Base-by-base conservation (phyloP, 2,113 vertebrate species). In the Harpagus bidentatus region DNA sequence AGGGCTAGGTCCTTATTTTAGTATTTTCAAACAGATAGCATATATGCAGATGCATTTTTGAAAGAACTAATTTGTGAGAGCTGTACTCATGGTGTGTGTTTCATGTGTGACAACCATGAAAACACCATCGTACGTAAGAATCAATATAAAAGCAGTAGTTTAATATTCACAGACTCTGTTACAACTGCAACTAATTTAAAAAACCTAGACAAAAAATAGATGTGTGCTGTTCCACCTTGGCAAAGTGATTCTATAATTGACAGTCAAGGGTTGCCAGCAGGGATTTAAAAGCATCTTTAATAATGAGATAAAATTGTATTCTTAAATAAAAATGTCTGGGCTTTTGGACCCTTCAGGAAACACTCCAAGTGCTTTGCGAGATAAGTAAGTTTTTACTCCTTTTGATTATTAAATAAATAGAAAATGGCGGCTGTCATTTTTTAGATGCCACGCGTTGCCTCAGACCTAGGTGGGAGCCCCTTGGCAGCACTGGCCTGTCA, bases 211-310 rank as follows among this genome's bases (percentile, higher is more conserved):
- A 32, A 73, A 76, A 74, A 32, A 12, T 2, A n/a, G 7, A 2
- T 20, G 12, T 21, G 21, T 53, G 16, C 47, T 86, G 14, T 71
- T 88, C 42, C 38, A 77, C 16, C 42, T 45, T 25, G 50, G 42
- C 47, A 76, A 31, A 29, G 6, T 12, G 8, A 7, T 69, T 82
- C 52, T 72, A 0, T 43, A 77, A 71, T 18, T 66, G 25, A 61
- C 45, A 56, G 31, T 45, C 26, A 86, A 34, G 47, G 19, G 52
- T 69, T 88, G 25, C 40, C 62, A 69, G 38, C 69, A 61, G 16
- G 70, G 48, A 91, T 94, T 81, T 83, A 43, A 83, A 95, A 88
- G 21, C 23, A n/a, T 65, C 36, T 93, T 94, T 83, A 83, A 73
- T 62, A 67, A 66, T 22, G 20, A 88, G 43, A 80, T 73, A 34